These are phyloP conservation scores for Nesogale talazaci DNA, from an alignment of 2,113 vertebrate species.

Conservation along the genomic window DNA sequence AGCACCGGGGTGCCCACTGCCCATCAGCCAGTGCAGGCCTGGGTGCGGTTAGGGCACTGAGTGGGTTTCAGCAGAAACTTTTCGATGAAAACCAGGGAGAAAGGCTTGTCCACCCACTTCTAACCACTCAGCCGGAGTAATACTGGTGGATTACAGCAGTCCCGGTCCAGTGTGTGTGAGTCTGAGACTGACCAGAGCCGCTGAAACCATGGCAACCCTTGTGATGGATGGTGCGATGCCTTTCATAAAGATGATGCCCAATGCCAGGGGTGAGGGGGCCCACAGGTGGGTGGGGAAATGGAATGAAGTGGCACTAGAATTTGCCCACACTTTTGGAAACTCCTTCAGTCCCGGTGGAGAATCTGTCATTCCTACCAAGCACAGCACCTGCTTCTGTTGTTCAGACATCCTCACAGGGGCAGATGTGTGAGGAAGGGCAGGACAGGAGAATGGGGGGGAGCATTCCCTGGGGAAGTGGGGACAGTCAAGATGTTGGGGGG, in stretches of 20 bases:
- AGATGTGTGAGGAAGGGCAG: not conserved
- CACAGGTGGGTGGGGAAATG: too few species aligned
- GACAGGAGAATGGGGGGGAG: not conserved
- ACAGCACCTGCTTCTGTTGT: not conserved
- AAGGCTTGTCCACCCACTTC: not conserved
- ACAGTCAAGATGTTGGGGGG: not conserved
- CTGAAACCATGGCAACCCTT: not conserved
- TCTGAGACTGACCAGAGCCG: not conserved
- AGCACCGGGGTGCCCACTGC: not conserved
- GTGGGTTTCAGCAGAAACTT: not conserved
- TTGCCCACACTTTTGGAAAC: too few species aligned
- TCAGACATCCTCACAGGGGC: not conserved
- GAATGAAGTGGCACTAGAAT: too few species aligned
- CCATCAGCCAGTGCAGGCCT: not conserved
- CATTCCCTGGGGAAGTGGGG: not conserved
- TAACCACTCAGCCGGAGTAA: not conserved
- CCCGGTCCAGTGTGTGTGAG: not conserved
- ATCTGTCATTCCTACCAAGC: rapidly evolving
- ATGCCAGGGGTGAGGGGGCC: not conserved
- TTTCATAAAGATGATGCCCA: not conserved
- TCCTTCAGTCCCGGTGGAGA: too few species aligned
- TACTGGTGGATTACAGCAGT: not conserved
- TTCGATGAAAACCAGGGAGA: not conserved
- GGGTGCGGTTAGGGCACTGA: not conserved
- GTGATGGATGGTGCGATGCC: not conserved